phyloP scores from a whole-genome alignment of 2,888 invertebrate genomes.

The Corythucha ciliata region DNA sequence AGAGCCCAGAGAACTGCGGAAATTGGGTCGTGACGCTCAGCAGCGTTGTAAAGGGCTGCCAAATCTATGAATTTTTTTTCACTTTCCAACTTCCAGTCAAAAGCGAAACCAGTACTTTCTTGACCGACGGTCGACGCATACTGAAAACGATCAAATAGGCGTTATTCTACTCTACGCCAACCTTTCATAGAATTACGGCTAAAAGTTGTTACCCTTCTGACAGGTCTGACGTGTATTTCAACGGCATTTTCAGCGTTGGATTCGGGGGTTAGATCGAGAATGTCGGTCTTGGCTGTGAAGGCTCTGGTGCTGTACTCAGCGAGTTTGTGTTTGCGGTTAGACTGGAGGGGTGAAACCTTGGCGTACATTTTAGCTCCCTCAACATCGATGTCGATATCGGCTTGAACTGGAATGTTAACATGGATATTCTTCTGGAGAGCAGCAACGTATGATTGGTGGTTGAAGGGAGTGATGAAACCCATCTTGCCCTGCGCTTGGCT shows the following conservation, averaged over 20 bases:
- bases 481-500: constrained; percentile 51
- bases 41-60: constrained; percentile 13
- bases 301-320: constrained; percentile 55
- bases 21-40: constrained; percentile 36
- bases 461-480: constrained; percentile 56
- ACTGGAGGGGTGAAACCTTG: constrained; percentile 45
- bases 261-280: constrained; percentile 45
- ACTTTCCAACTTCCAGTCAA: constrained; percentile 48
- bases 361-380: constrained; percentile 45
- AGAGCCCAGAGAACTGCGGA: constrained; percentile 38
- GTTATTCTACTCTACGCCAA: not conserved
- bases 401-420: constrained; percentile 52
- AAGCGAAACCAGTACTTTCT: constrained; percentile 45
- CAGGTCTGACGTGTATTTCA: constrained; percentile 33
- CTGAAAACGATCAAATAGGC: constrained; percentile 17
- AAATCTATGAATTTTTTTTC: constrained; percentile 45
- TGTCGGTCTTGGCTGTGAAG: constrained; percentile 52
- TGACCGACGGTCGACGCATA: constrained; percentile 31
- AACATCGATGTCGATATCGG: constrained; percentile 44
- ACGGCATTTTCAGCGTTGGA: constrained; percentile 23
- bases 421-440: constrained; percentile 54
- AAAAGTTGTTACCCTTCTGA: constrained; percentile 18
- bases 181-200: not conserved
- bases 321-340: constrained; percentile 46
- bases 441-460: constrained; percentile 48